phyloP scores from a whole-genome alignment of 2,113 vertebrate genomes.

The Pygoscelis antarcticus region DNA sequence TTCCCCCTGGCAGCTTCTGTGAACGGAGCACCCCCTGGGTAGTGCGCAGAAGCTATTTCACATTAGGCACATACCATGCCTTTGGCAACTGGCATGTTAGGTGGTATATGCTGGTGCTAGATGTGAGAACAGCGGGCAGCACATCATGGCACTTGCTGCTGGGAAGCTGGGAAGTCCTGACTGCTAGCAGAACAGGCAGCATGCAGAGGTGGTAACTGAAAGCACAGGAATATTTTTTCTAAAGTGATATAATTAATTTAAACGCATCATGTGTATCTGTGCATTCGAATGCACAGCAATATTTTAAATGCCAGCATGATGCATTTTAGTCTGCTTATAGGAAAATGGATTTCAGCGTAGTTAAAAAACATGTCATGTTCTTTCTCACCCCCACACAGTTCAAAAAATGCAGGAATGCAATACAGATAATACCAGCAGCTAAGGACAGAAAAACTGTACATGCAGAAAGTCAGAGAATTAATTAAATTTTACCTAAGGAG shows the following conservation, averaged over 20 bases:
- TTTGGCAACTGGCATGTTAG: slow-evolving; percentile 30
- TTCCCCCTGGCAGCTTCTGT: slow-evolving; percentile 55
- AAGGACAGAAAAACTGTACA: neutral
- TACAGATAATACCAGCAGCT: neutral
- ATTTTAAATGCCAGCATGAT: slow-evolving; percentile 25
- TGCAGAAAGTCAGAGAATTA: neutral
- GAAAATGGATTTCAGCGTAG: slow-evolving; percentile 12
- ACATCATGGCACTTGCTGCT: slow-evolving; percentile 14
- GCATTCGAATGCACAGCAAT: neutral
- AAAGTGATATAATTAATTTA: slow-evolving; percentile 35
- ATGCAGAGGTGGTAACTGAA: slow-evolving; percentile 35
- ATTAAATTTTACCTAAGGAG: slow-evolving; percentile 8
- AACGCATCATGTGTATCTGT: neutral
- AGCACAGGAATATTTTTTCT: neutral
- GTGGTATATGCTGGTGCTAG: neutral
- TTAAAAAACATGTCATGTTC: neutral
- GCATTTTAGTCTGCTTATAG: neutral
- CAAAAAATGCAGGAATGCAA: neutral
- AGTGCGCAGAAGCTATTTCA: slow-evolving; percentile 32
- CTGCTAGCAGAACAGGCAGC: slow-evolving; percentile 22
- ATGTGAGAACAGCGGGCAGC: slow-evolving; percentile 43
- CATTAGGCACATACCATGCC: slow-evolving; percentile 24
- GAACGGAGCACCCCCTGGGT: slow-evolving; percentile 21
- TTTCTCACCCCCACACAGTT: neutral
- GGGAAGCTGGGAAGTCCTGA: slow-evolving; percentile 20